Evolutionary conservation across 2,888 invertebrate species (phyloP).

Genomic region (Hofmannophila pseudospretella): DNA sequence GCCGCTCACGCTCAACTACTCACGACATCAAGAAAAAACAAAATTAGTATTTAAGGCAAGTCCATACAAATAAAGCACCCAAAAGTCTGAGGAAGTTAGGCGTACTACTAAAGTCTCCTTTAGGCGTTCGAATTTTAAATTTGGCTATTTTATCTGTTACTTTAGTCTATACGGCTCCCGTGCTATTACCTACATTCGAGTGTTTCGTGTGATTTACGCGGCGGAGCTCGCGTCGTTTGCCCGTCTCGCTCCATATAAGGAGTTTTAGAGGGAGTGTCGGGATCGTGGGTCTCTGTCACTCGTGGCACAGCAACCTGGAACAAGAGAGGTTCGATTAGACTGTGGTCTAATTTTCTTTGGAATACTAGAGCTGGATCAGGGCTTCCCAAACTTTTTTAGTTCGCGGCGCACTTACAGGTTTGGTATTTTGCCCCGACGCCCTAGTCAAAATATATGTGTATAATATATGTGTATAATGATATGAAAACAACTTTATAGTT

Average conservation of each 20-base stretch:
- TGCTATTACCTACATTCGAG: slow-evolving; percentile 62
- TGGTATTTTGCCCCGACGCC: too few relatives aligned
- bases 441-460: too few relatives aligned
- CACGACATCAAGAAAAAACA: slow-evolving; percentile 27
- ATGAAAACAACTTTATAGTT: too few relatives aligned
- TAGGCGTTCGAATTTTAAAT: slow-evolving; percentile 38
- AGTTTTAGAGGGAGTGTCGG: slow-evolving; percentile 42
- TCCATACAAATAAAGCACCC: slow-evolving; percentile 43
- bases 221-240: slow-evolving; percentile 59
- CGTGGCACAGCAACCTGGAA: slow-evolving; percentile 55
- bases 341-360: neutral
- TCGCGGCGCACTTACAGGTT: too few relatives aligned
- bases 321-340: slow-evolving; percentile 46
- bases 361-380: too few relatives aligned
- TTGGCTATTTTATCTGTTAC: slow-evolving; percentile 16
- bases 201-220: slow-evolving; percentile 50
- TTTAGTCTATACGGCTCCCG: slow-evolving; percentile 27
- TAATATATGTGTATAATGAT: too few relatives aligned
- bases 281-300: slow-evolving; percentile 47
- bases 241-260: slow-evolving; percentile 73
- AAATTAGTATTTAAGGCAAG: slow-evolving; percentile 50
- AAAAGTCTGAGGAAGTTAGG: slow-evolving; percentile 25
- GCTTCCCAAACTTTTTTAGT: too few relatives aligned
- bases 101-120: slow-evolving; percentile 36
- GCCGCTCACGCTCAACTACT: slow-evolving; percentile 25